Conservation (phyloP, 2,888 invertebrate species). For the Spicauda simplicius region DNA sequence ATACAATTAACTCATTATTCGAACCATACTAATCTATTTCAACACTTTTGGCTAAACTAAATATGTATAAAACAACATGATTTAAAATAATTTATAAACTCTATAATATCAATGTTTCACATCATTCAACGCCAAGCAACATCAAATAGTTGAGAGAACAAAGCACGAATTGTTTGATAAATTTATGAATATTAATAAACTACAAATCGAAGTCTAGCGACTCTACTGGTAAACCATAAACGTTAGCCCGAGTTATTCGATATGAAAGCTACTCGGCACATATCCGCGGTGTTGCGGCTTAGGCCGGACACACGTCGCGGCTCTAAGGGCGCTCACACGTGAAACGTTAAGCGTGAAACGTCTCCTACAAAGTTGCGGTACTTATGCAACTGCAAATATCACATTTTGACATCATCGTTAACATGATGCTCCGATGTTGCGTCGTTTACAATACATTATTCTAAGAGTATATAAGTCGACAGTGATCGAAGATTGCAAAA, state of each 20-base stretch:
- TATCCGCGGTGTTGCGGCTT: conserved; percentile 17
- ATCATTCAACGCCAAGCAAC: conserved; percentile 81
- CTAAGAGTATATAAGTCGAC: conserved; percentile 31
- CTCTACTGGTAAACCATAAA: conserved; percentile 68
- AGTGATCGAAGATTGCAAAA: conserved; percentile 10
- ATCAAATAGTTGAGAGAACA: conserved; percentile 75
- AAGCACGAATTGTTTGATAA: conserved; percentile 67
- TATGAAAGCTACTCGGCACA: conserved; percentile 36
- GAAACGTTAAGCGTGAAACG: conserved; percentile 32
- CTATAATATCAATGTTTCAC: conserved; percentile 73
- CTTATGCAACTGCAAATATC: conserved; percentile 38
- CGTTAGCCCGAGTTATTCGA: conserved; percentile 44
- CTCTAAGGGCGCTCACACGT: conserved; percentile 18
- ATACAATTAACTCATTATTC: conserved; percentile 68
- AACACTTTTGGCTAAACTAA: conserved; percentile 80
- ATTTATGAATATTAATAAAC: conserved; percentile 63
- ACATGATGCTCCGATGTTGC: conserved; percentile 32
- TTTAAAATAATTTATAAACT: conserved; percentile 70
- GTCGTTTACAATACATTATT: conserved; percentile 31
- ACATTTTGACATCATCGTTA: conserved; percentile 30
- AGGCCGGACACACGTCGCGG: conserved; percentile 12
- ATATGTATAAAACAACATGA: conserved; percentile 62
- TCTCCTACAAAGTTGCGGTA: conserved; percentile 31
- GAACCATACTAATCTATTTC: conserved; percentile 76
- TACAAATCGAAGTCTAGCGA: conserved; percentile 82